phyloP scores from a whole-genome alignment of 2,888 invertebrate species.

The Acleris emargana region DNA sequence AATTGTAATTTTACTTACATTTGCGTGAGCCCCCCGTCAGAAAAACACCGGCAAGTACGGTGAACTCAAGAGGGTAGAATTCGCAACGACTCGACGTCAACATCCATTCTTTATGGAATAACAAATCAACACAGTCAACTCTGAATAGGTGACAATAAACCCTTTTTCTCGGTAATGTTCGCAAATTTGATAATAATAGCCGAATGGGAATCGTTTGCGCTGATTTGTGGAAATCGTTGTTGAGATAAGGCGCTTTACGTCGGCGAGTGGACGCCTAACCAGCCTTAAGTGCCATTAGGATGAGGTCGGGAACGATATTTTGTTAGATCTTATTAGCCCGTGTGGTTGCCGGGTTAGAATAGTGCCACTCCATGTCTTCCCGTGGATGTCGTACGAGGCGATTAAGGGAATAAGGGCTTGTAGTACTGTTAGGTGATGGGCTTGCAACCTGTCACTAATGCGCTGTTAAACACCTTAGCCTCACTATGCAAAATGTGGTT shows the following conservation, averaged over 20 bases:
- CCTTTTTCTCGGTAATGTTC: slow-evolving; percentile 38
- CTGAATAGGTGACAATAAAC: slow-evolving; percentile 54
- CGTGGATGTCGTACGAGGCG: too few relatives aligned
- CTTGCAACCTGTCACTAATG: too few relatives aligned
- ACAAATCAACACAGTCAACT: slow-evolving; percentile 58
- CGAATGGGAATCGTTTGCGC: not conserved
- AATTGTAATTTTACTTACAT: too few relatives aligned
- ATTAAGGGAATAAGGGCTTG: too few relatives aligned
- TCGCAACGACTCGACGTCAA: not conserved
- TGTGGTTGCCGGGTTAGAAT: too few relatives aligned
- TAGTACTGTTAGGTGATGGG: too few relatives aligned
- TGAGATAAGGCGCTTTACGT: slow-evolving; percentile 5
- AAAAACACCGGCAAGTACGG: too few relatives aligned
- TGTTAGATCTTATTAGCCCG: not conserved
- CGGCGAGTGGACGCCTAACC: not conserved
- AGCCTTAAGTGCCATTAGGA: not conserved
- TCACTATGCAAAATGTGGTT: too few relatives aligned
- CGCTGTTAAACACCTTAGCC: too few relatives aligned
- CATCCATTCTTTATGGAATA: slow-evolving; percentile 49
- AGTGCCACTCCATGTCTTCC: too few relatives aligned
- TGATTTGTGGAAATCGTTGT: too few relatives aligned
- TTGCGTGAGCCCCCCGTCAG: too few relatives aligned
- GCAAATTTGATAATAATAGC: slow-evolving; percentile 17
- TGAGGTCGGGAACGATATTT: not conserved
- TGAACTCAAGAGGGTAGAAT: not conserved